phyloP scores from a whole-genome alignment of 2,888 invertebrate species.

The Caenorhabditis japonica region DNA sequence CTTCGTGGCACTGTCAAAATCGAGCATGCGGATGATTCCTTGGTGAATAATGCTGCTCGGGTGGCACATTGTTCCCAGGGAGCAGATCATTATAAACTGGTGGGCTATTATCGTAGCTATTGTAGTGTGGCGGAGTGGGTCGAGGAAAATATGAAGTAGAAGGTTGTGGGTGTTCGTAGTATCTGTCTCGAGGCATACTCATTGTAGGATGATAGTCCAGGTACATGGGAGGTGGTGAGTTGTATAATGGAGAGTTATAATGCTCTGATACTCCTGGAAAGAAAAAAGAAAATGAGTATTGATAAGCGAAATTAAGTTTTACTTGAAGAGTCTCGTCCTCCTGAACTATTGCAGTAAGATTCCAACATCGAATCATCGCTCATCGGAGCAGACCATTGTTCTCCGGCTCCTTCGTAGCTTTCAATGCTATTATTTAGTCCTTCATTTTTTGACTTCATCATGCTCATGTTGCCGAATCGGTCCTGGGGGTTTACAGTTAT shows the following conservation, averaged over 20 bases:
- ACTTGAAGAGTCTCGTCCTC: constrained; percentile 45
- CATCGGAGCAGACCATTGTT: constrained; percentile 42
- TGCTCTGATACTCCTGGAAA: constrained; percentile 46
- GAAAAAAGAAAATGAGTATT: neutral
- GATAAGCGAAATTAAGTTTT: neutral
- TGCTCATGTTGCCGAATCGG: constrained; percentile 22
- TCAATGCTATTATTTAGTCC: constrained; percentile 5
- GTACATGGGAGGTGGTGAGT: constrained; percentile 30
- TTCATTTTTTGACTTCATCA: constrained; percentile 17
- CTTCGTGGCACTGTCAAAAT: constrained; percentile 3
- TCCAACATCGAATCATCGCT: constrained; percentile 34
- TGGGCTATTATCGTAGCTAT: constrained; percentile 26
- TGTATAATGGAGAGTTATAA: constrained; percentile 45
- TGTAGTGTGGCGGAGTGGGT: constrained; percentile 30
- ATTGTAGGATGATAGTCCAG: constrained; percentile 6
- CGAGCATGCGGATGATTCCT: constrained; percentile 9
- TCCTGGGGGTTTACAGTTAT: no score
- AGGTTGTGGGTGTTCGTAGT: constrained; percentile 28
- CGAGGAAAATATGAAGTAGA: constrained; percentile 19
- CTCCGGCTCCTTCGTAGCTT: constrained; percentile 36
- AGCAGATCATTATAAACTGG: constrained; percentile 31
- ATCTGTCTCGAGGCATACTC: constrained; percentile 4
- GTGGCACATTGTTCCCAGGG: constrained; percentile 9
- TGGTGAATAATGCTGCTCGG: constrained; percentile 6
- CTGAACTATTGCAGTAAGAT: constrained; percentile 29